Base-by-base conservation (phyloP, 2,797 vertebrate genomes). In the Rhyacichthys aspro region DNA sequence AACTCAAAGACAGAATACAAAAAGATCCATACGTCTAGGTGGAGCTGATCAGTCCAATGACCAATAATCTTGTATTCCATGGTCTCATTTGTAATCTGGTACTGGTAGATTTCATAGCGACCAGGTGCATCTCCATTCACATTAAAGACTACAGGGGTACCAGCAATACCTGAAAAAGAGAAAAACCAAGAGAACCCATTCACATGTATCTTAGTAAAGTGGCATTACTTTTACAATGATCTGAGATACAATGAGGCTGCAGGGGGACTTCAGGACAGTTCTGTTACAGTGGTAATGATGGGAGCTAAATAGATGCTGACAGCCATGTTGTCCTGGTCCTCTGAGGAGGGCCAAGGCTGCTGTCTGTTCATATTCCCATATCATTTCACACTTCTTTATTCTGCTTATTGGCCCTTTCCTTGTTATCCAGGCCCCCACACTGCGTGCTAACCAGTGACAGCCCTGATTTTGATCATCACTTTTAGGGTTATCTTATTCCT, bases 101-200 rank as follows among this genome's bases (percentile, higher is more conserved):
- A 98, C 78, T 98, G 96, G 86, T 96, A 98, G 88, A 98, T 96
- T 81, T 97, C 96, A 0, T 98, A 98, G 46, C 95, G 96, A 11
- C 96, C 96, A 0, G 96, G 96, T 0, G 96, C 95, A 0, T 98
- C 96, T 47, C 96, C 96, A 0, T 98, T 98, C 86, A 95, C 93
- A 0, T 98, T 98, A 89, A 98, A 98, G 0, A 95, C 92, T 87
- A 98, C 96, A 0, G 96, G 95, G 41, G 93, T 96, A 54, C 95
- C 94, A 3, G 95, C 96, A 5, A 96, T 98, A 83, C 96, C 96
- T 98, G 67, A 19, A 43, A 48, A 80, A 15, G 28, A 44, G 34
- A 68, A 28, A 28, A 28, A 28, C 23, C 23, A 28, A 4, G 23
- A 28, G 23, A 28, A 28, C n/a, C n/a, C n/a, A n/a, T n/a, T n/a